Conservation (phyloP, 2,113 vertebrate genomes). For the Delphinapterus leucas region DNA sequence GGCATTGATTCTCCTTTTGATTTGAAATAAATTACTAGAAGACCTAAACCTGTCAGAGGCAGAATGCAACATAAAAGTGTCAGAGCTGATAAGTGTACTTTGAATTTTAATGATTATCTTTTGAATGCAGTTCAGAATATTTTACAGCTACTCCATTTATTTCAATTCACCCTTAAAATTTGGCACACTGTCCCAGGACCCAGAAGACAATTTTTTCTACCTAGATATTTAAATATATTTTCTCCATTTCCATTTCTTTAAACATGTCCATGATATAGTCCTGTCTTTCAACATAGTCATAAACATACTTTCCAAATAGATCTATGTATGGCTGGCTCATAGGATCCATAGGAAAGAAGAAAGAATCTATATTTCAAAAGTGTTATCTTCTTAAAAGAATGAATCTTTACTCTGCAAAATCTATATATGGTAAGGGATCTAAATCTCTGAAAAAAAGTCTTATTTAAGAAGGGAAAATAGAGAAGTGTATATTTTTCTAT, state of each 20-base stretch:
- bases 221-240: slow-evolving; percentile 27
- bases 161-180: slow-evolving; percentile 27
- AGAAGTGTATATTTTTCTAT: neutral
- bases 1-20: neutral
- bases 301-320: neutral
- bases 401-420: neutral
- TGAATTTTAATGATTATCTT: slow-evolving; percentile 51
- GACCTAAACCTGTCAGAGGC: neutral
- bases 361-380: neutral
- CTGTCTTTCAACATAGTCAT: slow-evolving; percentile 16
- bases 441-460: neutral
- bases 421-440: neutral
- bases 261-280: neutral
- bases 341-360: neutral
- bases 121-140: slow-evolving; percentile 1
- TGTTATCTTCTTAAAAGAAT: neutral
- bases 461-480: neutral
- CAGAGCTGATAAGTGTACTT: neutral
- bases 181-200: neutral
- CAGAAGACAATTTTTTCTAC: neutral
- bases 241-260: slow-evolving; percentile 8
- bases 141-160: neutral
- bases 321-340: neutral
- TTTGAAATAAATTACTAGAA: neutral
- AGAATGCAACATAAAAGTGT: neutral